Base-by-base conservation (phyloP, 2,888 invertebrate species). In the Meteorus colon region DNA sequence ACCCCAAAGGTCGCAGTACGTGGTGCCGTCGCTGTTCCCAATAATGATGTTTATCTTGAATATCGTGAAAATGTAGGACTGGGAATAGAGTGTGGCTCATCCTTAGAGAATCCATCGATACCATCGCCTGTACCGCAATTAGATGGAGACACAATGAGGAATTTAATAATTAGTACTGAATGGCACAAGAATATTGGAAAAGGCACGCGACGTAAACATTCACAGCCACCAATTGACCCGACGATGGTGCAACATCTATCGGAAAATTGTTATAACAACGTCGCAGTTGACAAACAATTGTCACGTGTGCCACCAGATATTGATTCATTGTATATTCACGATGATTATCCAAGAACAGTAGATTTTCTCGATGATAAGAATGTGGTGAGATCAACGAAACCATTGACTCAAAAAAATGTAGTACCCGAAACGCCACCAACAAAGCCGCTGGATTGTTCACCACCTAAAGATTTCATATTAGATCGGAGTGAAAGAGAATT, bases 101-200 rank as follows among this genome's bases (percentile, higher is more conserved):
- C 80, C 4, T 69, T 83, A 16, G 85, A 86, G 65, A 76, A 84
- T 73, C 83, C 83, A 2, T 71, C 79, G 8, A 45, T 81, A 51
- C 73, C 76, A 1, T 76, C 72, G 0, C 59, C 77, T 0, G 62
- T 77, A n/a, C 83, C 84, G 0, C 29, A 71, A 0, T 73, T 86
- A 51, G 73, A 75, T 2, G 70, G 60, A 14, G 82, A 83, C 0
- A 82, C 73, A 8, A 77, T 73, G 24, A 82, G 81, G 4, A 84
- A 82, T 68, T 78, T 74, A 31, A 19, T 80, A 2, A n/a, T 85
- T 29, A 87, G 86, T 67, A 86, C 86, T 0, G 79, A 69, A 0
- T 86, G 86, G 86, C 85, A 84, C 37, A 59, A 85, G 63, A 85
- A 87, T 73, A 10, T 80, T 0, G 87, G 86, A 0, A 82, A 83